Evolutionary conservation across 2,113 vertebrate species (phyloP).

Genomic region (Tichodroma muraria): DNA sequence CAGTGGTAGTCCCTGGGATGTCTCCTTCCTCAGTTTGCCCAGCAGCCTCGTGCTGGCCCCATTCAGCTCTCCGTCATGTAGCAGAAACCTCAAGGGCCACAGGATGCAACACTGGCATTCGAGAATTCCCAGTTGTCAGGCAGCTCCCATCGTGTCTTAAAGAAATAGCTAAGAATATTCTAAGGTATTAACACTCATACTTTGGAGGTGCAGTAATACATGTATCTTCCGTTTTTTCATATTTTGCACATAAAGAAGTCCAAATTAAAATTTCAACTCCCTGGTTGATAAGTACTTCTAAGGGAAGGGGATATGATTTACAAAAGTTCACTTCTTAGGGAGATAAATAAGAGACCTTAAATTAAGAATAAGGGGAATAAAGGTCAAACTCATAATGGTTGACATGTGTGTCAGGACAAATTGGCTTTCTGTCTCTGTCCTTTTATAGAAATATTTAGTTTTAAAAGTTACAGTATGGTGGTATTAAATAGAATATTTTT

Average conservation of each 20-base stretch:
- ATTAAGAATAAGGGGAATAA: constrained; percentile 56
- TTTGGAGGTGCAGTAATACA: background rate
- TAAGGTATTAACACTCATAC: background rate
- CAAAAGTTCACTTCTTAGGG: constrained; percentile 27
- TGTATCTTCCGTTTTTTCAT: constrained; percentile 14
- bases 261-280: constrained; percentile 42
- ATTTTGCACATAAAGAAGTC: constrained; percentile 42
- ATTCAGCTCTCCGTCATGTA: background rate
- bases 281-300: constrained; percentile 46
- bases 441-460: background rate
- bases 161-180: background rate
- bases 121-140: background rate
- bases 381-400: constrained; percentile 37
- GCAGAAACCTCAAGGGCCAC: background rate
- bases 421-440: constrained; percentile 3
- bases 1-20: rapidly evolving
- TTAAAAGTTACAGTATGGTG: background rate
- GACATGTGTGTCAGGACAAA: constrained; percentile 16
- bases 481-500: background rate
- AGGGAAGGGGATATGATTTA: constrained; percentile 37
- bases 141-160: background rate
- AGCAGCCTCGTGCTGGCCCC: background rate
- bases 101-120: background rate
- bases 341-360: constrained; percentile 62
- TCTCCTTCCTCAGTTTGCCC: background rate